These are phyloP conservation scores for Scaptomyza montana DNA, from an alignment of 1,140 invertebrate species.

Conservation along the genomic window DNA sequence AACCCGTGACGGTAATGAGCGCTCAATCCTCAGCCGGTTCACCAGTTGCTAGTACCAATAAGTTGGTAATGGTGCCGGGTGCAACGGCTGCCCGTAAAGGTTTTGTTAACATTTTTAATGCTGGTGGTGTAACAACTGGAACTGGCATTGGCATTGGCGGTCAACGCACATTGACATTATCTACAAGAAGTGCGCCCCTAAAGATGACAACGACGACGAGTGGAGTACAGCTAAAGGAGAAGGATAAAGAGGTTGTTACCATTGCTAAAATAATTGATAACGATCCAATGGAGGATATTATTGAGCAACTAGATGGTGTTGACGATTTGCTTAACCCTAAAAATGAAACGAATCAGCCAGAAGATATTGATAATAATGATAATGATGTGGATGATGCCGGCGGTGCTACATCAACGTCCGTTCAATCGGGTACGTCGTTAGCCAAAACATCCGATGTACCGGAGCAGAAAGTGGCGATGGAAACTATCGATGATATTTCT, in stretches of 20 bases:
- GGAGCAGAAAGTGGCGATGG: neutral
- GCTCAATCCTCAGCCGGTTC: conserved; percentile 59
- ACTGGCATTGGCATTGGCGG: conserved; percentile 52
- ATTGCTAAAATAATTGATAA: conserved; percentile 17
- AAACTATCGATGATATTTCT: conserved; percentile 51
- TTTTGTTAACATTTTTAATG: conserved; percentile 74
- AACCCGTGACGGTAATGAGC: conserved; percentile 88
- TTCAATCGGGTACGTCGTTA: neutral
- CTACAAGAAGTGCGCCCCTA: conserved; percentile 41
- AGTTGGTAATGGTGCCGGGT: conserved; percentile 83
- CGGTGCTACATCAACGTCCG: conserved; percentile 33
- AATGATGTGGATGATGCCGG: conserved; percentile 30
- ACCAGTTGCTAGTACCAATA: conserved; percentile 36
- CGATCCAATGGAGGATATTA: conserved; percentile 79
- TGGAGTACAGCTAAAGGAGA: conserved; percentile 6
- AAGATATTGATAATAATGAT: conserved; percentile 5
- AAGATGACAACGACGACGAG: conserved; percentile 76
- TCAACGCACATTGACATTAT: conserved; percentile 54
- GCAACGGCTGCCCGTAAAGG: conserved; percentile 65
- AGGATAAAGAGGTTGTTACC: conserved; percentile 36
- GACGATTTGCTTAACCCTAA: conserved; percentile 45
- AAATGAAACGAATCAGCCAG: too few species aligned
- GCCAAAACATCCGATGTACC: neutral
- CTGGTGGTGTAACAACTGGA: conserved; percentile 16
- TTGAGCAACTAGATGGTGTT: conserved; percentile 80